phyloP scores from a whole-genome alignment of 2,888 invertebrate species.

The Hydroisotoma schaefferi region DNA sequence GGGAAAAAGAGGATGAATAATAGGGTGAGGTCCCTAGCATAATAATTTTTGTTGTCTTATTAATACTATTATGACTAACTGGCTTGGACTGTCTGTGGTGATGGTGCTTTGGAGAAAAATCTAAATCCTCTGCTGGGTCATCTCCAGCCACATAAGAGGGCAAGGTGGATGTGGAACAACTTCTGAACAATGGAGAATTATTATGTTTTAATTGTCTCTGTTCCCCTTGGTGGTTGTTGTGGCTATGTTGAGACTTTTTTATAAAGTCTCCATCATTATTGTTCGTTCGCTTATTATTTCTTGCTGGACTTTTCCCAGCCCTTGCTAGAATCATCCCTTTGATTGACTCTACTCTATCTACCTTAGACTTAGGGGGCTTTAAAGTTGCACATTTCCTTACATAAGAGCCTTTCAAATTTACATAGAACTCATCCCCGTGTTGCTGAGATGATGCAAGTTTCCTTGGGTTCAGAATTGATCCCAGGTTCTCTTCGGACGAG shows the following conservation, averaged over 20 bases:
- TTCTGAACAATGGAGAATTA: slow-evolving; percentile 61
- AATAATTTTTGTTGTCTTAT: slow-evolving; percentile 26
- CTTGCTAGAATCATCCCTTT: slow-evolving; percentile 43
- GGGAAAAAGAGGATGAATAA: slow-evolving; percentile 8
- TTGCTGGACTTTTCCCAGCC: slow-evolving; percentile 34
- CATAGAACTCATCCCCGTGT: slow-evolving; percentile 36
- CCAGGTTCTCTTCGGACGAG: slow-evolving; percentile 41
- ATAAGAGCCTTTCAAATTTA: slow-evolving; percentile 33
- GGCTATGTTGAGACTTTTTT: slow-evolving; percentile 5
- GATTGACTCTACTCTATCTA: slow-evolving; percentile 46
- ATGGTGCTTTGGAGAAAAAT: slow-evolving; percentile 6
- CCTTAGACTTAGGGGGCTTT: slow-evolving; percentile 33
- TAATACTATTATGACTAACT: slow-evolving; percentile 5
- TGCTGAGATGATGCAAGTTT: slow-evolving; percentile 7
- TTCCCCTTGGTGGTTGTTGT: slow-evolving; percentile 9
- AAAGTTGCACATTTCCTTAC: slow-evolving; percentile 47
- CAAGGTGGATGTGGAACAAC: slow-evolving; percentile 72
- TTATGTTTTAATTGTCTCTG: slow-evolving; percentile 9
- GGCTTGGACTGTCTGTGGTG: slow-evolving; percentile 11
- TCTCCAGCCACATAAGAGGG: slow-evolving; percentile 71
- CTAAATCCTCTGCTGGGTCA: slow-evolving; percentile 72
- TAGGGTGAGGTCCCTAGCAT: slow-evolving; percentile 29
- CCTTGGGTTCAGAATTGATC: slow-evolving; percentile 13
- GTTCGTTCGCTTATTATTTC: slow-evolving; percentile 12
- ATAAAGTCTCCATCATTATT: slow-evolving; percentile 7